Percentiles rank a stretch among this genome's conserved stretches.
phyloP scores from a whole-genome alignment of 2,797 vertebrate species.

The Rhyacichthys aspro region DNA sequence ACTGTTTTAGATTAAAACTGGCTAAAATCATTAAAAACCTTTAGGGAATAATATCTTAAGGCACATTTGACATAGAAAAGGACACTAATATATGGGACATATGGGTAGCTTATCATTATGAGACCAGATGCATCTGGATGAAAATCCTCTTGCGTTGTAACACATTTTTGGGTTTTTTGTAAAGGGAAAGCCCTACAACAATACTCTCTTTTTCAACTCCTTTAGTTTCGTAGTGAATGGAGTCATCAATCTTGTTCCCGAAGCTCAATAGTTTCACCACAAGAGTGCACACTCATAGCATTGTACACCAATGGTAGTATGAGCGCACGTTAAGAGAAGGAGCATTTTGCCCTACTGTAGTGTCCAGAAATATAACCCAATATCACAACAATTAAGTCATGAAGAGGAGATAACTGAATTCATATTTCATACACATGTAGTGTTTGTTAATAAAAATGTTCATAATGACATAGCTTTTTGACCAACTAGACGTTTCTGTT shows the following conservation, averaged over 20 bases:
- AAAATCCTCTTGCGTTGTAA: constrained; percentile 16
- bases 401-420: constrained; percentile 7
- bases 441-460: constrained; percentile 16
- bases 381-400: neutral
- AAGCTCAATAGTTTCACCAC: constrained; percentile 21
- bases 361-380: constrained; percentile 6
- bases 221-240: constrained; percentile 1
- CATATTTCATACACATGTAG: constrained; percentile 16
- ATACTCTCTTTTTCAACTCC: neutral
- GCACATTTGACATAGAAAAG: constrained; percentile 4
- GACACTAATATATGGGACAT: neutral
- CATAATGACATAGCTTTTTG: constrained; percentile 11
- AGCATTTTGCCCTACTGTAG: constrained; percentile 1
- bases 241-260: constrained; percentile 8
- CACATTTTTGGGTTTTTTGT: constrained; percentile 3
- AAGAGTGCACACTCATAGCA: constrained; percentile 8
- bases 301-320: neutral
- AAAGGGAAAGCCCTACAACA: neutral
- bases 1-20: neutral
- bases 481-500: constrained; percentile 7
- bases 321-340: constrained; percentile 2
- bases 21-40: neutral
- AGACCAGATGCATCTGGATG: constrained; percentile 10
- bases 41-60: neutral
- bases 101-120: constrained; percentile 8